These are phyloP conservation scores for Crax fasciolata DNA, from an alignment of 2,797 vertebrate species.

Conservation along the genomic window DNA sequence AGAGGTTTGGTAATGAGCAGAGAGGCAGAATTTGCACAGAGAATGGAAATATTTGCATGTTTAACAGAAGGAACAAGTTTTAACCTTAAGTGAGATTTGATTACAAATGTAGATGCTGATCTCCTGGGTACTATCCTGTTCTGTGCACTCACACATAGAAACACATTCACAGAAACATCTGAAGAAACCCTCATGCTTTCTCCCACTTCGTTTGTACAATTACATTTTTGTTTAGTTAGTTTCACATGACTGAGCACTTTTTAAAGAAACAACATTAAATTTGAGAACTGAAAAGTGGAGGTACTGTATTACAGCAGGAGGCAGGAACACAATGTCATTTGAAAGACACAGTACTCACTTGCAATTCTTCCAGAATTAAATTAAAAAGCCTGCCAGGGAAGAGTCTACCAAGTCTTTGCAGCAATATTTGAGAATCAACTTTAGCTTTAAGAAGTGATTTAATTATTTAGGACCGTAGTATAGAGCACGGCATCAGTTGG, in stretches of 20 bases:
- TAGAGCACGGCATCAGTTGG: neutral
- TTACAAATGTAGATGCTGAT: conserved; percentile 3
- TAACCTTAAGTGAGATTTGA: conserved; percentile 29
- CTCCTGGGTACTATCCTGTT: neutral
- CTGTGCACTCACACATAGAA: neutral
- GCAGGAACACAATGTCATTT: neutral
- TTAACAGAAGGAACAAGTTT: conserved; percentile 49
- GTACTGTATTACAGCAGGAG: neutral
- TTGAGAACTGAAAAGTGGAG: neutral
- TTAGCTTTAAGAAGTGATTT: neutral
- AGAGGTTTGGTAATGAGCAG: conserved; percentile 48
- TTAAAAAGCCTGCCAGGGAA: conserved; percentile 20
- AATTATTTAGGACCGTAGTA: conserved; percentile 26
- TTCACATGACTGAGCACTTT: conserved; percentile 10
- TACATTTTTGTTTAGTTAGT: neutral
- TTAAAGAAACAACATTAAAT: neutral
- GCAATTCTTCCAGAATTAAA: conserved; percentile 24
- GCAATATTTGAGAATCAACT: neutral
- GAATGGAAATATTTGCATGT: conserved; percentile 31
- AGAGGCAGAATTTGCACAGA: conserved; percentile 32
- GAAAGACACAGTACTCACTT: conserved; percentile 30
- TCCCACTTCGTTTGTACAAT: neutral
- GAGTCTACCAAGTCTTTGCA: neutral
- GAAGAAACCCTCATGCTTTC: neutral
- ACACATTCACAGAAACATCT: neutral